These are phyloP conservation scores for Phataginus tricuspis DNA, from an alignment of 2,797 vertebrate genomes.

Conservation along the genomic window DNA sequence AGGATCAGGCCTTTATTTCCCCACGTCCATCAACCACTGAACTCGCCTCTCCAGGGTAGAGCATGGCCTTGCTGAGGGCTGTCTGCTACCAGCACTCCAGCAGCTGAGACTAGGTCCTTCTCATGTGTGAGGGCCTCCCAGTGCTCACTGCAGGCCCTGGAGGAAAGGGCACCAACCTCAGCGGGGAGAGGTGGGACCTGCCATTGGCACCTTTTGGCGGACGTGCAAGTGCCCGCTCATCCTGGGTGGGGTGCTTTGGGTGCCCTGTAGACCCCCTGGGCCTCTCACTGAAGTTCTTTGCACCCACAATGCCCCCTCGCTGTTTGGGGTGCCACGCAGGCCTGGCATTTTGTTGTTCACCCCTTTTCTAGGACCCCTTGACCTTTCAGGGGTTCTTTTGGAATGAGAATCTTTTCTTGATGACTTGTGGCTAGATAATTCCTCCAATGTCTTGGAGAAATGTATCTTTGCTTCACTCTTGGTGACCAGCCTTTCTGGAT, in stretches of 20 bases:
- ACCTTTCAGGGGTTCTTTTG: neutral
- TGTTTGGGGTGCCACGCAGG: neutral
- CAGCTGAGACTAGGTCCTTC: neutral
- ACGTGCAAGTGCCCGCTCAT: neutral
- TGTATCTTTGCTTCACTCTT: neutral
- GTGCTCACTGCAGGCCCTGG: neutral
- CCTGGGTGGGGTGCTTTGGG: neutral
- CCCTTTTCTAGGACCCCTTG: neutral
- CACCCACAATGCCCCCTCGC: neutral
- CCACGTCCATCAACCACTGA: neutral
- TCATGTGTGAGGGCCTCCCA: neutral
- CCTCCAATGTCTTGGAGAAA: neutral
- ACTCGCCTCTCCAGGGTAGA: neutral
- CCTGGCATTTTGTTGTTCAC: neutral
- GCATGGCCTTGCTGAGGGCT: neutral
- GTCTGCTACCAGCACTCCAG: neutral
- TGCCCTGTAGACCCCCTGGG: neutral
- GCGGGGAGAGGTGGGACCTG: neutral
- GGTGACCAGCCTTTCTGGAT: neutral
- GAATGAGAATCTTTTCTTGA: neutral
- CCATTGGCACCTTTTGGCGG: neutral
- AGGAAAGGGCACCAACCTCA: neutral
- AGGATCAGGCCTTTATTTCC: neutral
- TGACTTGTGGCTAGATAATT: neutral
- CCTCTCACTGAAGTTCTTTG: neutral